phyloP scores from a whole-genome alignment of 2,888 invertebrate genomes.

The Hofmannophila pseudospretella region DNA sequence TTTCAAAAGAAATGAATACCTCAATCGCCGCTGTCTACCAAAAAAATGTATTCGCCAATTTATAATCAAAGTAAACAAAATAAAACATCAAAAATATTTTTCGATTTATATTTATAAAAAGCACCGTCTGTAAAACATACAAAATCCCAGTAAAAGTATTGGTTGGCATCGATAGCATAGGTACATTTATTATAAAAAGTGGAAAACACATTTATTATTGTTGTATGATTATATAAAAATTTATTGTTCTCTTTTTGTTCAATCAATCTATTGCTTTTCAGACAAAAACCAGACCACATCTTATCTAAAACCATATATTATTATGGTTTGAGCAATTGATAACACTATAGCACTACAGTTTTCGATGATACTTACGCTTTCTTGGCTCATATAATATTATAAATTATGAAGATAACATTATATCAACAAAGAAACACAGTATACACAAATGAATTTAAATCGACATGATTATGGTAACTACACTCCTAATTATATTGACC shows the following conservation, averaged over 20 bases:
- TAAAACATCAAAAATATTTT: conserved; percentile 20
- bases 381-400: conserved; percentile 31
- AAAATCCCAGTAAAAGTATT: conserved; percentile 64
- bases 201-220: conserved; percentile 45
- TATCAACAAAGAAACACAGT: conserved; percentile 30
- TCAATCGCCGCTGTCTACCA: too few relatives aligned
- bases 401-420: too few relatives aligned
- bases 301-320: conserved; percentile 28
- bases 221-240: conserved; percentile 59
- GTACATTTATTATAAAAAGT: conserved; percentile 65
- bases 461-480: conserved; percentile 50
- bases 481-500: conserved; percentile 46
- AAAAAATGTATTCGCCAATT: too few relatives aligned
- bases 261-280: conserved; percentile 34
- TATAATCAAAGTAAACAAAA: too few relatives aligned
- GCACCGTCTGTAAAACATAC: conserved; percentile 77
- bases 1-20: too few relatives aligned
- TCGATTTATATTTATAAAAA: conserved; percentile 70
- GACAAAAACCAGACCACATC: conserved; percentile 26
- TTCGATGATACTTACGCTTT: conserved; percentile 38
- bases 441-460: conserved; percentile 27
- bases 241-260: conserved; percentile 35
- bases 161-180: conserved; percentile 64
- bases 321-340: conserved; percentile 64
- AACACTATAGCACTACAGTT: conserved; percentile 36